Percentiles rank a stretch among this genome's conserved stretches.
phyloP scores from a whole-genome alignment of 1,140 invertebrate species.

The Bombus superbus region DNA sequence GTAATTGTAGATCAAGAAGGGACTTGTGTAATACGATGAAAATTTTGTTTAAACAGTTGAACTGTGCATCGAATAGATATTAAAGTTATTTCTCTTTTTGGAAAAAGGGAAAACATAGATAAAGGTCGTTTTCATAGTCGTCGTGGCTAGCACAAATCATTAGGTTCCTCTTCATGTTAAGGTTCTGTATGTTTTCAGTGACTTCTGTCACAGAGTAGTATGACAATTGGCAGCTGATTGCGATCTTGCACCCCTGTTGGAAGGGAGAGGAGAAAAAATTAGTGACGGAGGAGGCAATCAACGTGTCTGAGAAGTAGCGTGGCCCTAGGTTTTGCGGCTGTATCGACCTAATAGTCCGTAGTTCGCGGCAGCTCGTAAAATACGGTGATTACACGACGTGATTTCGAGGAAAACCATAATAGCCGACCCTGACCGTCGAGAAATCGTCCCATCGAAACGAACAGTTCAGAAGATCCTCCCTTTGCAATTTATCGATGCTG shows the following conservation, averaged over 20 bases:
- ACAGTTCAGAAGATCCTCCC: background rate
- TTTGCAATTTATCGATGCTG: background rate
- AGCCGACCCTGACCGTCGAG: slow-evolving; percentile 3
- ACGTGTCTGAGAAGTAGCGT: slow-evolving; percentile 14
- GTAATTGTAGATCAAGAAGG: no score
- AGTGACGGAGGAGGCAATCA: slow-evolving; percentile 10
- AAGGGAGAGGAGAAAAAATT: background rate
- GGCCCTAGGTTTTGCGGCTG: background rate
- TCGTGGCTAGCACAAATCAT: background rate
- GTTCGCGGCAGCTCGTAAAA: slow-evolving; percentile 8
- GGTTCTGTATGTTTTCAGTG: background rate
- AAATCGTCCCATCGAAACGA: background rate
- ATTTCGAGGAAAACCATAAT: slow-evolving; percentile 30
- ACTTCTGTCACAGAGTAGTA: background rate
- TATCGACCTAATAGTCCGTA: slow-evolving; percentile 17
- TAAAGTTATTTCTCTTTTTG: no score
- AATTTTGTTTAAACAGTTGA: no score
- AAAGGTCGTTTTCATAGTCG: background rate
- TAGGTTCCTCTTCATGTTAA: background rate
- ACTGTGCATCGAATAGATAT: background rate
- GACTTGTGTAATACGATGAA: no score
- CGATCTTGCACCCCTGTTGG: background rate
- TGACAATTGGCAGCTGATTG: slow-evolving; percentile 41
- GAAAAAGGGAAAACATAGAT: background rate
- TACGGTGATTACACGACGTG: slow-evolving; percentile 5